phyloP scores from a whole-genome alignment of 2,797 vertebrate species.

The Ctenopoma multispine region DNA sequence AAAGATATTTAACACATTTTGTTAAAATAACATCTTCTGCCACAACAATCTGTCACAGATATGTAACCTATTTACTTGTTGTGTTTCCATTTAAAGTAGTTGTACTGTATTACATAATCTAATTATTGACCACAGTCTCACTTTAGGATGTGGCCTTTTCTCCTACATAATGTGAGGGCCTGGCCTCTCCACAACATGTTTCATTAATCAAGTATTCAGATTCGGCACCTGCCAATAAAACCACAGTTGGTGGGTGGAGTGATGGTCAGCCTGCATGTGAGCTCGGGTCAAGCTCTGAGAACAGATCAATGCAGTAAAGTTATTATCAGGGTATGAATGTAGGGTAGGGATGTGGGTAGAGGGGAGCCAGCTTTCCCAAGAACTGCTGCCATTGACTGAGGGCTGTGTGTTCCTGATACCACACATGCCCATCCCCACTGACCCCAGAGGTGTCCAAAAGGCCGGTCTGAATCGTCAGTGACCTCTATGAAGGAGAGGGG shows the following conservation, averaged over 20 bases:
- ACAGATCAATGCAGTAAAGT: constrained; percentile 81
- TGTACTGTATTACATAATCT: constrained; percentile 24
- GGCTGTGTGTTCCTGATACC: constrained; percentile 45
- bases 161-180: constrained; percentile 66
- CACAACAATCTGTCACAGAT: background rate
- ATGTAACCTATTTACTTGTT: background rate
- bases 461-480: constrained; percentile 72
- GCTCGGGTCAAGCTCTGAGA: constrained; percentile 58
- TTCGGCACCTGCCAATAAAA: constrained; percentile 71
- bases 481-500: constrained; percentile 65
- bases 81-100: constrained; percentile 10
- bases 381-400: constrained; percentile 61
- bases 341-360: constrained; percentile 55
- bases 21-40: background rate
- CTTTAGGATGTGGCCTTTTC: background rate
- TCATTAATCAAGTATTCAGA: constrained; percentile 70
- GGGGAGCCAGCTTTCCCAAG: constrained; percentile 54
- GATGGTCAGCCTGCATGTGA: constrained; percentile 51
- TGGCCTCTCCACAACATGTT: constrained; percentile 55
- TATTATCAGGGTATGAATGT: constrained; percentile 81
- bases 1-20: background rate
- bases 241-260: constrained; percentile 63
- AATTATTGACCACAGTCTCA: background rate
- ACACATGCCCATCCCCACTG: constrained; percentile 77
- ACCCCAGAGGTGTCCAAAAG: constrained; percentile 77